A percentile compares a stretch with the other conserved stretches of the same genome.
phyloP scores from a whole-genome alignment of 2,113 vertebrate genomes.

The Xenopus borealis region DNA sequence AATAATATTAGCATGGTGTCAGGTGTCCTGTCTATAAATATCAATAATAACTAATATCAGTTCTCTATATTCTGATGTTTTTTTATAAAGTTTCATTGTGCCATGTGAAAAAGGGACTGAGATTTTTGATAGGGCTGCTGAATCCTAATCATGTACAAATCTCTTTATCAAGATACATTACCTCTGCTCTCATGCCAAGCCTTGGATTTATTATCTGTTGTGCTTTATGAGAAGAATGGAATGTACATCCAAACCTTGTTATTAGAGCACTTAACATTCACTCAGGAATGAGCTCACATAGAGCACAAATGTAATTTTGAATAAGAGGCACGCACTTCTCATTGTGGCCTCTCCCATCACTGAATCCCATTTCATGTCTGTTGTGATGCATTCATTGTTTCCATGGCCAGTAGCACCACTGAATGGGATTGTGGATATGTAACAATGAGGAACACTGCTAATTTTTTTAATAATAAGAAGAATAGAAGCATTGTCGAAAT shows the following conservation, averaged over 20 bases:
- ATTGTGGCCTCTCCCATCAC: neutral
- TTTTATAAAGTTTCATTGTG: conserved; percentile 10
- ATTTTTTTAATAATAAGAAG: conserved; percentile 15
- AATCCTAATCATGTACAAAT: too few relatives aligned
- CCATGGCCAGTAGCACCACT: neutral
- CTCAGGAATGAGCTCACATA: neutral
- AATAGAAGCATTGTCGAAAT: neutral
- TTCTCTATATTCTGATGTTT: conserved; percentile 16
- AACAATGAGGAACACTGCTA: conserved; percentile 6
- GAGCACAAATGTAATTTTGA: neutral
- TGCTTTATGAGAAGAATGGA: neutral
- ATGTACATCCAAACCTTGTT: neutral
- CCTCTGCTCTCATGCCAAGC: too few relatives aligned
- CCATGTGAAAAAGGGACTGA: neutral
- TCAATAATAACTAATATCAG: too few relatives aligned
- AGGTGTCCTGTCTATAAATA: too few relatives aligned
- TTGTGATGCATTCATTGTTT: neutral
- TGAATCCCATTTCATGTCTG: neutral
- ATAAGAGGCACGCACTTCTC: neutral
- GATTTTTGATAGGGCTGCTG: too few relatives aligned
- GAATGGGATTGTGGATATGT: neutral
- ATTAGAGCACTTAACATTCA: neutral
- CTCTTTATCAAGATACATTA: too few relatives aligned
- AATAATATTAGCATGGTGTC: too few relatives aligned
- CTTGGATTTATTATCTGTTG: too few relatives aligned